Evolutionary conservation across 2,888 invertebrate species (phyloP).

Genomic region (Tyria jacobaeae): DNA sequence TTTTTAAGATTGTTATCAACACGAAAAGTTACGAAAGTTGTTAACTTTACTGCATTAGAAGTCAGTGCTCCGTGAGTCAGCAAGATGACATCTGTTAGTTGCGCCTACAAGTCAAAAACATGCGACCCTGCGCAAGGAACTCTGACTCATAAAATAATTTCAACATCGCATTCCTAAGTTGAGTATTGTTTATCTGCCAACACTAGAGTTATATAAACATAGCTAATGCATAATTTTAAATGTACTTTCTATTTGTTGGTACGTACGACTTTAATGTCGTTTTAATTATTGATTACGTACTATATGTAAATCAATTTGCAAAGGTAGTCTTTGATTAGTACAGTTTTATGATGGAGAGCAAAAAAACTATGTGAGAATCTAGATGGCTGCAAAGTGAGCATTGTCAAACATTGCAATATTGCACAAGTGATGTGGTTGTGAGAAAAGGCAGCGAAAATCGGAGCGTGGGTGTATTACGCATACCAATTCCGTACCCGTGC

Average conservation of each 20-base stretch:
- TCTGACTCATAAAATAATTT: conserved; percentile 75
- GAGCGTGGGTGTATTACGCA: conserved; percentile 82
- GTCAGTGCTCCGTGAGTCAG: conserved; percentile 76
- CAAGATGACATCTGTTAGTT: conserved; percentile 70
- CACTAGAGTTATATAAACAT: conserved; percentile 49
- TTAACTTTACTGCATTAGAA: conserved; percentile 57
- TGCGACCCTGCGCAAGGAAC: conserved; percentile 60
- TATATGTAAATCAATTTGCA: conserved; percentile 67
- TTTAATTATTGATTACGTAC: conserved; percentile 58
- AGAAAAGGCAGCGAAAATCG: conserved; percentile 76
- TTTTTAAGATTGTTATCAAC: conserved; percentile 45
- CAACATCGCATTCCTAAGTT: conserved; percentile 66
- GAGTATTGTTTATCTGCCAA: conserved; percentile 55
- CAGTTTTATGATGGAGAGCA: conserved; percentile 56
- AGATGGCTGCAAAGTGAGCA: conserved; percentile 65
- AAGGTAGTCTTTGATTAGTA: conserved; percentile 62
- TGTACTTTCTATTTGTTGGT: conserved; percentile 51
- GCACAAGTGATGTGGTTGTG: conserved; percentile 74
- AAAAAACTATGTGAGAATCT: conserved; percentile 73
- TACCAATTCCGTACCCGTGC: conserved; percentile 65
- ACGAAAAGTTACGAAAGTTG: conserved; percentile 62
- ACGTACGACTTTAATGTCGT: conserved; percentile 39
- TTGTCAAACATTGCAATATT: conserved; percentile 68
- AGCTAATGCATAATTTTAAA: conserved; percentile 47
- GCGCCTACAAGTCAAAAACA: conserved; percentile 65